A percentile compares a stretch with the other conserved stretches of the same genome.
Conservation (phyloP, 2,113 vertebrate genomes). For the Atrichornis clamosus region DNA sequence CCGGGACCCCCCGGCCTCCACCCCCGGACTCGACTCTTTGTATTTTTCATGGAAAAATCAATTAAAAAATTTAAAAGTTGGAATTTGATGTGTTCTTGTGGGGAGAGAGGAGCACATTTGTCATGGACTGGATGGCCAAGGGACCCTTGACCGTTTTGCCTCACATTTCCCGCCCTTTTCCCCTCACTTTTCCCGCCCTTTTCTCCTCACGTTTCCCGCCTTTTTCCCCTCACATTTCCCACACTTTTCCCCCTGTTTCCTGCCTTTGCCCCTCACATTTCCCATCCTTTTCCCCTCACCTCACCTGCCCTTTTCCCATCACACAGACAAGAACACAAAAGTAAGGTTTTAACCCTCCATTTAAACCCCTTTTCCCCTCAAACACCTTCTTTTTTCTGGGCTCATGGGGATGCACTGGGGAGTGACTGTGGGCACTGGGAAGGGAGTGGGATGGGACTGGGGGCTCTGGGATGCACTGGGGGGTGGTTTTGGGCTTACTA, state of each 20-base stretch:
- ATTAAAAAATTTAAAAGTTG: not conserved
- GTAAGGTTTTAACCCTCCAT: too few species aligned
- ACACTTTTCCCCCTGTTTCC: too few species aligned
- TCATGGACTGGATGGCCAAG: accelerated
- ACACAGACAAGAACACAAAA: not conserved
- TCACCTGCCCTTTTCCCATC: not conserved
- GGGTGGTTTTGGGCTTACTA: not conserved
- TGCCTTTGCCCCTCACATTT: not conserved
- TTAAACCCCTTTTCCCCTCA: too few species aligned
- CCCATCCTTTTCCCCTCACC: accelerated
- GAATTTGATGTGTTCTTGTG: accelerated
- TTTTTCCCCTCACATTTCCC: not conserved
- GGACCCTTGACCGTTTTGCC: not conserved
- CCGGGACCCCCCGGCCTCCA: not conserved
- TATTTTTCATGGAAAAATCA: not conserved
- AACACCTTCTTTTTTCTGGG: too few species aligned
- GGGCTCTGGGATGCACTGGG: not conserved
- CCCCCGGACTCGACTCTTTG: not conserved
- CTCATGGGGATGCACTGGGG: too few species aligned
- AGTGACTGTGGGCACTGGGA: too few species aligned
- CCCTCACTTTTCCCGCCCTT: not conserved
- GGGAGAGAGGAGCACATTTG: too few species aligned
- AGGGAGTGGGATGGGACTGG: not conserved
- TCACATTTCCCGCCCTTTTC: not conserved
- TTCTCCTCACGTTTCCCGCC: not conserved